Evolutionary conservation across 2,888 invertebrate genomes (phyloP), one percentile per base, ranked within the genome.

Genomic region (Anorthoa munda): DNA sequence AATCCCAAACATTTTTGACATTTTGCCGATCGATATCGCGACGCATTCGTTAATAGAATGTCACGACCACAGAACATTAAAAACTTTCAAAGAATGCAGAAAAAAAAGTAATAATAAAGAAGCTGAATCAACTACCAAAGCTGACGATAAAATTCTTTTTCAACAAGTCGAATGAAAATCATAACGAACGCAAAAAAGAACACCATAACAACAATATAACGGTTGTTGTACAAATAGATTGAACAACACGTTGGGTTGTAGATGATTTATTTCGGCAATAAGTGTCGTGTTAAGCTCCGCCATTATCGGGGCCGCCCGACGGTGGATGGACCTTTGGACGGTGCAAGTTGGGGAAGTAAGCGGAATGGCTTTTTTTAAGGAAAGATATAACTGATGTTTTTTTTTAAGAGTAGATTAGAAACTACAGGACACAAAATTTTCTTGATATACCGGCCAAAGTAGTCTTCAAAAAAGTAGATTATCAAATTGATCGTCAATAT

Each of bases 261-360:
- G 90, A 93, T 94, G 94, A 95, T 95, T 95, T 94, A 95, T 94
- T 93, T 93, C 89, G 90, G 93, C 92, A 95, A 95, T 95, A 94
- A 94, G 94, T 92, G 94, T 94, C 94, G 92, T 94, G 94, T 94
- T 93, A 92, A 92, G 90, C 91, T 90, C 83, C 86, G 87, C 93
- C 90, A 92, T 94, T 94, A 94, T 93, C 91, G 93, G 90, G 84
- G 78, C 70, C 85, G 86, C 84, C 83, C 87, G 84, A 86, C 90
- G 87, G 86, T 85, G 84, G 86, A 89, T 84, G 81, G 75, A 83
- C 80, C 69, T 59, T 70, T 67, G 83, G 77, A 53, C 51, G 83
- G 82, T 61, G 9, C 75, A 83, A 79, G 76, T 73, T 74, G 53
- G 67, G 82, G 31, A 53, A 9, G 3, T 17, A 0, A 69, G 84